Base-by-base conservation (phyloP, 1,140 invertebrate species). In the Ladona fulva region DNA sequence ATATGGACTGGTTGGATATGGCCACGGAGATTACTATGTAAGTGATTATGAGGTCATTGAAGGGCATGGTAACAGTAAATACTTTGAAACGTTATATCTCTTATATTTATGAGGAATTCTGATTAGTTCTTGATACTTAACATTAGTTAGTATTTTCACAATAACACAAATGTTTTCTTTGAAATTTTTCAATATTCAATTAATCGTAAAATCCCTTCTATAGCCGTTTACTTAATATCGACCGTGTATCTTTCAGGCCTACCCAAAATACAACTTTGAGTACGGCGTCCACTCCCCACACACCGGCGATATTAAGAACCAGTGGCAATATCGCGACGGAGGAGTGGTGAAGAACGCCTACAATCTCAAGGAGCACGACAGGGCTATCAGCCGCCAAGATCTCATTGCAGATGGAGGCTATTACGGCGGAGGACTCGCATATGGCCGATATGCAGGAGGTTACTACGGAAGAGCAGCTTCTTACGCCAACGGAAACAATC, bases 321-420 rank as follows among this genome's bases (percentile, higher is more conserved):
- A 81, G 24, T 66, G 78, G 10, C 80, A 81, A 29, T 25, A 42
- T 6, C 74, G 79, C 11, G 29, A 79, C 24, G 79, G 79, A 3
- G 77, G 78, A 24, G 12, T 12, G 1, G 77, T 78, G 80, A 22
- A 83, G 82, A 77, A 77, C 77, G 76, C 81, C 66, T 84, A 82
- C 80, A 82, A 82, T 59, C 78, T 87, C 76, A 84, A 87, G 78
- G 87, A 87, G 81, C 86, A 87, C 78, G 87, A 87, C 82, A 87
- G 87, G 79, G 84, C 85, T 74, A 81, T 86, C 80, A 84, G 87
- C 80, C 75, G 59, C 0, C 79, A 81, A 22, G 77, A 74, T 8
- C 80, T 80, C 80, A 79, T 80, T 8, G 80, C 81, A 24, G 82
- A 83, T 12, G 52, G 52, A 22, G 52, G 16, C n/a, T 12, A 66